Base-by-base conservation (phyloP, 1,140 invertebrate genomes). In the Rhagoletis zephyria region DNA sequence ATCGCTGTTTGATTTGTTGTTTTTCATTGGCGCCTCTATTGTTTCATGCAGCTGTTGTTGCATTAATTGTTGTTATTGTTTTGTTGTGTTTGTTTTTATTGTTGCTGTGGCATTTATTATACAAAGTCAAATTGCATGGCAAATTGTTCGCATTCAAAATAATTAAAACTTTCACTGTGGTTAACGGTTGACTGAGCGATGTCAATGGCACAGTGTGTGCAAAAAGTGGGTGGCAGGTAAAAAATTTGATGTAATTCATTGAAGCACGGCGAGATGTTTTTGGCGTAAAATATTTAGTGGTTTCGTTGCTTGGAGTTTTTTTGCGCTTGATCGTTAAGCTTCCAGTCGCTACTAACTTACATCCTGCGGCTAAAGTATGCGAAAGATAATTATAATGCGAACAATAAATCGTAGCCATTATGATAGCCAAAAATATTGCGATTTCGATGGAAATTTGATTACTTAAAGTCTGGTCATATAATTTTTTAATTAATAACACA, bases 61-160 rank as follows among this genome's bases (percentile, higher is more conserved):
- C n/a, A 9, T 14, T 63, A 56, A 56, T 81, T 81, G 14, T 74
- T n/a, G 4, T 14, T n/a, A 12, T 67, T 30, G 5, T 40, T 42
- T 59, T 56, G 48, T 59, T 56, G n/a, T 81, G 45, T 45, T 56
- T 56, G n/a, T 19, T 81, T 7, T 30, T 81, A n/a, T 81, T 81
- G 74, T 19, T 56, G 3, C 56, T 81, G 19, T 81, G 30, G 74
- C 74, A 51, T 14, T 81, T 81, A 81, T 56, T 56, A 48, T 56
- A 16, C 48, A 81, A 81, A 81, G 74, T 81, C 74, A 56, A 81
- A 81, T 81, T 81, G 74, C 74, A 81, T 81, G 74, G 74, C 45
- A 81, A 81, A 56, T 81, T 81, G 74, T 56, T 81, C 74, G 48
- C 74, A 81, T 81, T 45, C 74, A 81, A 81, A 81, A 81, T 81